Percentiles rank a stretch among this genome's conserved stretches.
phyloP scores from a whole-genome alignment of 92 coral and sea anemone genomes.

The Hydrozoanthus gracilis region DNA sequence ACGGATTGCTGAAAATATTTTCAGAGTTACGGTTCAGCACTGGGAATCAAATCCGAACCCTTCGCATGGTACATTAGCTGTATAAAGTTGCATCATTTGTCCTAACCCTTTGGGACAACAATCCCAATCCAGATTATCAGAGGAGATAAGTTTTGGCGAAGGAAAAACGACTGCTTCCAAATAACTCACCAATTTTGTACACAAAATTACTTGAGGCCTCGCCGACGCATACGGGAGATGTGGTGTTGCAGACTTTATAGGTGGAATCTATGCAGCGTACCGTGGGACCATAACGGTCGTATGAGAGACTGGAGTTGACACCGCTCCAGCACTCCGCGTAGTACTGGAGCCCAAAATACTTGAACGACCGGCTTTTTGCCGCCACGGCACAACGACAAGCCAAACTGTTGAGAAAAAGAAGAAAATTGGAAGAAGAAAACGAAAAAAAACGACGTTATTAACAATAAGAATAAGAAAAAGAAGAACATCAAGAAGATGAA shows the following conservation, averaged over 20 bases:
- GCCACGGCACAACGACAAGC: constrained; percentile 65
- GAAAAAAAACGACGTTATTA: no score
- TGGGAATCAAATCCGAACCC: no score
- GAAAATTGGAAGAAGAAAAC: no score
- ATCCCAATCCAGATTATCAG: no score
- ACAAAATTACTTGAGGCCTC: constrained; percentile 49
- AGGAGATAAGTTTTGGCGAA: background rate
- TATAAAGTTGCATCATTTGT: no score
- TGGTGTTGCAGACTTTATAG: constrained; percentile 27
- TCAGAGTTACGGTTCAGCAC: no score
- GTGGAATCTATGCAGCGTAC: constrained; percentile 40
- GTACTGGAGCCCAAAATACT: constrained; percentile 57
- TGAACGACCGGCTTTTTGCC: constrained; percentile 25
- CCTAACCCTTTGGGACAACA: no score
- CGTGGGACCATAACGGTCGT: constrained; percentile 38
- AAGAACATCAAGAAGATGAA: no score
- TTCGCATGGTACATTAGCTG: no score
- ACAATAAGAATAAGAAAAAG: no score
- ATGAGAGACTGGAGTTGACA: constrained; percentile 13
- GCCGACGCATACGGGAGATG: constrained; percentile 49
- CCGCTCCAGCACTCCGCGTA: constrained; percentile 73
- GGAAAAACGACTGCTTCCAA: background rate
- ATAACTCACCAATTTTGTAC: constrained; percentile 36
- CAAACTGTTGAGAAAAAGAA: constrained; percentile 17
- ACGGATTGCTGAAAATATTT: no score